A percentile compares a stretch with the other conserved stretches of the same genome.
Conservation (phyloP, 1,140 invertebrate genomes). For the Euwallacea similis region DNA sequence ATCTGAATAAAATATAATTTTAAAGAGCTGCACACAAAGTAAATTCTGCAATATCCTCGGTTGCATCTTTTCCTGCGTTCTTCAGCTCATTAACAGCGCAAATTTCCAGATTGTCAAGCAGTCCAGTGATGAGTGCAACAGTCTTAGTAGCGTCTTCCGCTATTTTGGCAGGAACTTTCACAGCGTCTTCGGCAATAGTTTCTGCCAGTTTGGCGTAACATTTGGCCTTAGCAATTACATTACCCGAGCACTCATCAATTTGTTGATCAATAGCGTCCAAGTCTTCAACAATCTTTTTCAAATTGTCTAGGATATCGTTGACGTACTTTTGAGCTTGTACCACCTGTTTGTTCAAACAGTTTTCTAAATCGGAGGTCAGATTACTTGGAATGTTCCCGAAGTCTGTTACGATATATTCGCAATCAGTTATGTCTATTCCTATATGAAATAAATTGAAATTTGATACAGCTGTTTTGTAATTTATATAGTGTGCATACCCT, state of each 20-base stretch:
- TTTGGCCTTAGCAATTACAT: not conserved
- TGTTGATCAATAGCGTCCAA: constrained; percentile 9
- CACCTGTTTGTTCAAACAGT: constrained; percentile 21
- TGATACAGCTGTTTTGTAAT: not conserved
- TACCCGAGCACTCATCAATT: constrained; percentile 20
- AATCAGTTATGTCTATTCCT: not conserved
- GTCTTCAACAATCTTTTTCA: constrained; percentile 17
- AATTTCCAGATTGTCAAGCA: constrained; percentile 15
- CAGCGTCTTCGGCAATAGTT: constrained; percentile 21
- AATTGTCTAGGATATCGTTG: constrained; percentile 15
- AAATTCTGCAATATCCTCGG: constrained; percentile 20
- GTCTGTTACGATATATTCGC: not conserved
- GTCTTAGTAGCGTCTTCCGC: constrained; percentile 22
- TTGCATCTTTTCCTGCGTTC: constrained; percentile 11
- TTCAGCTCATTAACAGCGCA: constrained; percentile 16
- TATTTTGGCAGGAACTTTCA: constrained; percentile 14
- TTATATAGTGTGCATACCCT: not conserved
- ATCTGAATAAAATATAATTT: no score
- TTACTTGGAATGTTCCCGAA: constrained; percentile 23
- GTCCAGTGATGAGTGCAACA: not conserved
- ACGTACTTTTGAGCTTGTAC: constrained; percentile 12
- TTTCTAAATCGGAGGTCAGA: constrained; percentile 7
- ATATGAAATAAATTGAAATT: not conserved
- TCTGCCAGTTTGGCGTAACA: constrained; percentile 28
- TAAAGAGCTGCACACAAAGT: constrained; percentile 24